These are phyloP conservation scores for Ectemnius continuus DNA, from an alignment of 2,888 invertebrate genomes.

Conservation along the genomic window DNA sequence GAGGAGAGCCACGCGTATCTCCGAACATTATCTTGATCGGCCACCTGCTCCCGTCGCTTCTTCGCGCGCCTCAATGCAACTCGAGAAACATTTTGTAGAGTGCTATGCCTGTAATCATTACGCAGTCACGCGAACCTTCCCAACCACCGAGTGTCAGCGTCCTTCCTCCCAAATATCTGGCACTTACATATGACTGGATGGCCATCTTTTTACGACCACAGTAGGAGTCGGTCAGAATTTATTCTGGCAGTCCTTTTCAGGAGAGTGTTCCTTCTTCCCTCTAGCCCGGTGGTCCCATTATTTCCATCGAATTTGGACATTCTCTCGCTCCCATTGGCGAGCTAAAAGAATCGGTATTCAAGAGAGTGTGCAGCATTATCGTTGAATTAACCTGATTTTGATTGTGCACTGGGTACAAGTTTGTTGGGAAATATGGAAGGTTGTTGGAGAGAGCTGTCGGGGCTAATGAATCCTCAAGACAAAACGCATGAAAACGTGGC, in stretches of 20 bases:
- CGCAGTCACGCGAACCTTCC: slow-evolving; percentile 49
- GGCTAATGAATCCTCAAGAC: slow-evolving; percentile 16
- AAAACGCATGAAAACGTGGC: too few species aligned
- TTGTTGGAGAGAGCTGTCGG: slow-evolving; percentile 48
- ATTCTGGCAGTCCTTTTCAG: slow-evolving; percentile 4
- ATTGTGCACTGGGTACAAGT: background rate
- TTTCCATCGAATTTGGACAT: background rate
- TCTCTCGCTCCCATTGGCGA: slow-evolving; percentile 10
- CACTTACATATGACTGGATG: background rate
- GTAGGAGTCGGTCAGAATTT: slow-evolving; percentile 4
- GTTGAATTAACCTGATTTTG: too few species aligned
- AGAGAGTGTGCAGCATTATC: too few species aligned
- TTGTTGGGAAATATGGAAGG: background rate
- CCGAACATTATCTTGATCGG: slow-evolving; percentile 53
- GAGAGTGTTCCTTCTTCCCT: background rate
- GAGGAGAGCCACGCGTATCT: slow-evolving; percentile 45
- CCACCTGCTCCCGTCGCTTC: slow-evolving; percentile 52
- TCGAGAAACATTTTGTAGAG: slow-evolving; percentile 44
- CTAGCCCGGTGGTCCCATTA: slow-evolving; percentile 16
- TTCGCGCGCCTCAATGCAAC: slow-evolving; percentile 39
- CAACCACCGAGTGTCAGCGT: background rate
- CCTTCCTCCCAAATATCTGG: background rate
- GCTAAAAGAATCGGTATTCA: too few species aligned
- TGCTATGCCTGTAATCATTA: slow-evolving; percentile 30
- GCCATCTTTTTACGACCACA: too few species aligned